Conservation (phyloP, 2,113 vertebrate species). For the Craseonycteris thonglongyai region DNA sequence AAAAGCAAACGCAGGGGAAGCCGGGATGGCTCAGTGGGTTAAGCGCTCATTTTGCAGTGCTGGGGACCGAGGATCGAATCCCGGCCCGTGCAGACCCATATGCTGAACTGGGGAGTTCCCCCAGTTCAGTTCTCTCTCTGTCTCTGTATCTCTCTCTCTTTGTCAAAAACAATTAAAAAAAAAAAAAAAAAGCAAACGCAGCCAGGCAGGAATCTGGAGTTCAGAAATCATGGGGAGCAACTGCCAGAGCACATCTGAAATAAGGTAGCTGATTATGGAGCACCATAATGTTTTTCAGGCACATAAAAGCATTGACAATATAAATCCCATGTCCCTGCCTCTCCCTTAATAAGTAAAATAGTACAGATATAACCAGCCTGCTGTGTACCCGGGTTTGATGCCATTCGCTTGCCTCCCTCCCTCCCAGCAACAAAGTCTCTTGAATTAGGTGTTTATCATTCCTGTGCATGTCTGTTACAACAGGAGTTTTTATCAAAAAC, state of each 20-base stretch:
- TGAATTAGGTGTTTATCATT: not conserved
- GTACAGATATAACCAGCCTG: not conserved
- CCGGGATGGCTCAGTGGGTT: no score
- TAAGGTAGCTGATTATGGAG: not conserved
- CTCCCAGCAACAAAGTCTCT: not conserved
- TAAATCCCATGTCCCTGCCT: not conserved
- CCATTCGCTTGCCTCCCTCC: not conserved
- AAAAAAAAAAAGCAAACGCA: slow-evolving; percentile 9
- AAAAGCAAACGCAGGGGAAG: slow-evolving; percentile 2
- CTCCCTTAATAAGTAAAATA: not conserved
- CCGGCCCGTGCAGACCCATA: no score
- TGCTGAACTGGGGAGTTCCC: no score
- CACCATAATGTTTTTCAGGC: not conserved
- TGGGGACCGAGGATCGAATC: no score
- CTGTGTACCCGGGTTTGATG: not conserved
- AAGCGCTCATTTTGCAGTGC: no score
- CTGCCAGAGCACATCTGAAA: not conserved
- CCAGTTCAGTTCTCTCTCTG: no score
- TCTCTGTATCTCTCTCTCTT: no score
- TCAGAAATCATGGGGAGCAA: not conserved
- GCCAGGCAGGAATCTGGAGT: not conserved
- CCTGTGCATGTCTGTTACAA: not conserved
- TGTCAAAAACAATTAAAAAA: no score
- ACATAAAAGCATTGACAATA: not conserved
- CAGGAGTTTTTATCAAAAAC: not conserved